Base-by-base conservation (phyloP, 2,797 vertebrate species). In the Manis crassicaudata region DNA sequence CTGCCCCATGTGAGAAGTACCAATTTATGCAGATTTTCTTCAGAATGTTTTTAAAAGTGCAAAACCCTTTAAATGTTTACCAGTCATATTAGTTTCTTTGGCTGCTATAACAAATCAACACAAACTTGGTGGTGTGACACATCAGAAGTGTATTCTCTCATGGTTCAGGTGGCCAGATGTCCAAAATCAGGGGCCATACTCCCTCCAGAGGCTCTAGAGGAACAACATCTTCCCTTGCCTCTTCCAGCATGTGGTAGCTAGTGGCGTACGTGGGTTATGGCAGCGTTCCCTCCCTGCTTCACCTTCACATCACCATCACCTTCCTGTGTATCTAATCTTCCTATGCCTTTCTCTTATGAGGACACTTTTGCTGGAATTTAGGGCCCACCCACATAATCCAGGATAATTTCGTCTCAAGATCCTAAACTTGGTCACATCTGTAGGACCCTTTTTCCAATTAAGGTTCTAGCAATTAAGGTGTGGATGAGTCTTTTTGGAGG, bases 1-100 rank as follows among this genome's bases (percentile, higher is more conserved):
- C 23, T 93, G 62, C 72, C 75, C 81, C 46, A 82, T 1, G 75
- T 93, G 35, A 88, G 85, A 91, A 97, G 37, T 73, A 37, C 73
- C 81, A 93, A 72, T 92, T 86, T 85, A 91, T 93, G 68, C n/a
- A 86, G 83, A 81, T 54, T 97, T 97, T 54, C 6, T 77, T 63
- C n/a, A 32, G 83, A 96, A 97, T 84, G 13, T 79, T 95, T 79
- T 81, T 20, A 21, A 88, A 75, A 88, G 54, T 88, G n/a, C 90
- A 85, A 17, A 96, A 63, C 1, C 1, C 29, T 89, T 93, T 62
- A 88, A 88, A 16, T 37, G 54, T 94, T 23, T 93, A 80, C 75
- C 56, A 70, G 21, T 83, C 91, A 1, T 29, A 79, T 86, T 91
- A 46, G 27, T 95, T 95, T 95, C 68, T 95, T 81, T 94, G 65